Conservation (phyloP, 1,140 invertebrate species). For the Drosophila persimilis region DNA sequence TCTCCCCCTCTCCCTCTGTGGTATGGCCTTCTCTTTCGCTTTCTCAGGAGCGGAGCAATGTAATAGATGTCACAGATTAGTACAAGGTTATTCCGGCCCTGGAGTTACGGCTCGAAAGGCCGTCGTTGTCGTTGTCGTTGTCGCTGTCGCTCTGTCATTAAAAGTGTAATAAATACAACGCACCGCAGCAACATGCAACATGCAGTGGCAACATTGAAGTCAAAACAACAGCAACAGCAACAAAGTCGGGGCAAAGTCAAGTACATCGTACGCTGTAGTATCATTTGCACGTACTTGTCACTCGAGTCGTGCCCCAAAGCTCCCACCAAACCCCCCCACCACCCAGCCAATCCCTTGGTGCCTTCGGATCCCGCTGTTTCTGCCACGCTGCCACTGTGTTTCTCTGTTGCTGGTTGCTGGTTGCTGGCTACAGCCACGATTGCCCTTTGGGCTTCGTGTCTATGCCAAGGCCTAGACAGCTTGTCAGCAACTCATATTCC, state of each 20-base stretch:
- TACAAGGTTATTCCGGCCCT: constrained; percentile 26
- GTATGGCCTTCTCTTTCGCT: background rate
- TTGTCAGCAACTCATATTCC: constrained; percentile 39
- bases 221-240: constrained; percentile 21
- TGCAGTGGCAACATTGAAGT: constrained; percentile 17
- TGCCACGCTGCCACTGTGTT: constrained; percentile 1
- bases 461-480: constrained; percentile 41
- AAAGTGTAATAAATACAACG: constrained; percentile 75
- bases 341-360: background rate
- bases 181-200: constrained; percentile 33
- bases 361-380: too few relatives aligned
- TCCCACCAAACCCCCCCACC: background rate
- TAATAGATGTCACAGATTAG: constrained; percentile 50
- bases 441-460: constrained; percentile 39
- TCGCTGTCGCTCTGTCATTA: constrained; percentile 61
- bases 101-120: constrained; percentile 21
- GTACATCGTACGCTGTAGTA: constrained; percentile 78
- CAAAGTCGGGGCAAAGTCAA: constrained; percentile 61
- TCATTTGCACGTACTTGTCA: constrained; percentile 81
- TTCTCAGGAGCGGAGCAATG: constrained; percentile 10
- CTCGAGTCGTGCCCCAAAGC: constrained; percentile 30
- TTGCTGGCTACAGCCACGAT: constrained; percentile 34
- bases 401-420: constrained; percentile 13
- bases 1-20: background rate
- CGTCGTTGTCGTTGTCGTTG: constrained; percentile 9